Evolutionary conservation across 2,797 vertebrate species (phyloP), one percentile per base, ranked within the genome.

Genomic region (Mormyrus hasselquistii): DNA sequence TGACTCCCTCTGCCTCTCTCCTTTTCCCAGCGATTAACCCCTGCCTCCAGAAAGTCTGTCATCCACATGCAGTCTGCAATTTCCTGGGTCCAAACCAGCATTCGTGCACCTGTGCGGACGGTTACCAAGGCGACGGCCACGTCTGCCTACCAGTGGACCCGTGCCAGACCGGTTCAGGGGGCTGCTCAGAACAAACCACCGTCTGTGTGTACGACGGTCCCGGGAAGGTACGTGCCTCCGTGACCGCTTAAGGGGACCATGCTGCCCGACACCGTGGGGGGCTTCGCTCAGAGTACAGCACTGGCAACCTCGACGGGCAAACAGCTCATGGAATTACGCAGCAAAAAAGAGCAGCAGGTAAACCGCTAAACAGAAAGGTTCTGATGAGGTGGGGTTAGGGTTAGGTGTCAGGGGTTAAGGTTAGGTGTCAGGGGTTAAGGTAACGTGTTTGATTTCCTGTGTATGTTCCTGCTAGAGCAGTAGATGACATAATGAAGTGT

Each of bases 101-200:
- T 92, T 91, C 90, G 0, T 99, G 98, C 29, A 89, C 92, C 0
- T 99, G 98, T 90, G 89, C 1, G 14, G 89, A 94, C 6, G 97
- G 97, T 16, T 98, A 96, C 94, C 92, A 1, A 0, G 98, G 98
- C 0, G 98, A 99, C 0, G 98, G 98, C 0, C 92, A 89, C 0
- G 92, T 97, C 59, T 99, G 98, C 92, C 90, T 97, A 89, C 94
- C 96, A 0, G 9, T 96, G 0, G 95, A 99, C 89, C 98, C 96
- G 0, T 99, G 98, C 90, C 97, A 98, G 93, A 92, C 10, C 0
- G 49, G 93, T 12, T 94, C 92, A 0, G 97, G 97, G 9, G 94
- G 95, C 90, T 99, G 98, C 90, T 91, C 94, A 0, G 1, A 93
- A 0, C 22, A 90, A 2, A 96, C 97, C 0, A 93, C 96, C 0